Conservation (phyloP, 2,888 invertebrate genomes). For the Spialia ferax region DNA sequence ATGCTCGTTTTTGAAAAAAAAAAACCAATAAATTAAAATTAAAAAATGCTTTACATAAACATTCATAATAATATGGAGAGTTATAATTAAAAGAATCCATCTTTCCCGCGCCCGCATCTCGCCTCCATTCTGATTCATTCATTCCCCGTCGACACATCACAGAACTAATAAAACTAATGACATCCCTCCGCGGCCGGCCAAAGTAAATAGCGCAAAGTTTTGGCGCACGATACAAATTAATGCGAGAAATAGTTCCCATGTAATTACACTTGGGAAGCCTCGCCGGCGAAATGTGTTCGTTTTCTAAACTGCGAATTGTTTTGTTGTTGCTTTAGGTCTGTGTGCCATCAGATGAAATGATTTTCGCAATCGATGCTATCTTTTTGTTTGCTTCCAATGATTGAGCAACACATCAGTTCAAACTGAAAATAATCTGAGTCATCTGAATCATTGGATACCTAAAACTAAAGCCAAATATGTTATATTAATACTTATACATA, state of each 20-base stretch:
- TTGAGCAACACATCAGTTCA: too few relatives aligned
- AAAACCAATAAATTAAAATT: too few relatives aligned
- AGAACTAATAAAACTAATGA: constrained; percentile 37
- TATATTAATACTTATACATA: too few relatives aligned
- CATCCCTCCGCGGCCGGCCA: constrained; percentile 28
- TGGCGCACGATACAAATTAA: constrained; percentile 37
- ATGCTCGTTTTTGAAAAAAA: too few relatives aligned
- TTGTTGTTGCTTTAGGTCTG: not conserved
- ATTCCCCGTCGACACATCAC: constrained; percentile 15
- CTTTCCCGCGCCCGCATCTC: not conserved
- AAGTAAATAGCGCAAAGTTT: constrained; percentile 26
- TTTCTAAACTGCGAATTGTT: constrained; percentile 3
- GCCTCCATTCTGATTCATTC: not conserved
- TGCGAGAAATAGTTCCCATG: constrained; percentile 8
- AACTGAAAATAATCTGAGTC: too few relatives aligned
- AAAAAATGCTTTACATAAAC: too few relatives aligned
- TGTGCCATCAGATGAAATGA: not conserved
- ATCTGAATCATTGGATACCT: too few relatives aligned
- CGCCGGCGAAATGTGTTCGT: constrained; percentile 2
- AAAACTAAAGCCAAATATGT: too few relatives aligned
- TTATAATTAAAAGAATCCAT: not conserved
- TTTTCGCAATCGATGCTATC: not conserved
- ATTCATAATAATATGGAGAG: too few relatives aligned
- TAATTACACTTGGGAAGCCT: constrained; percentile 18
- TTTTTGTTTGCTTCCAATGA: not conserved